These are phyloP conservation scores for Drosophila ficusphila DNA, from an alignment of 1,140 invertebrate species.

Conservation along the genomic window DNA sequence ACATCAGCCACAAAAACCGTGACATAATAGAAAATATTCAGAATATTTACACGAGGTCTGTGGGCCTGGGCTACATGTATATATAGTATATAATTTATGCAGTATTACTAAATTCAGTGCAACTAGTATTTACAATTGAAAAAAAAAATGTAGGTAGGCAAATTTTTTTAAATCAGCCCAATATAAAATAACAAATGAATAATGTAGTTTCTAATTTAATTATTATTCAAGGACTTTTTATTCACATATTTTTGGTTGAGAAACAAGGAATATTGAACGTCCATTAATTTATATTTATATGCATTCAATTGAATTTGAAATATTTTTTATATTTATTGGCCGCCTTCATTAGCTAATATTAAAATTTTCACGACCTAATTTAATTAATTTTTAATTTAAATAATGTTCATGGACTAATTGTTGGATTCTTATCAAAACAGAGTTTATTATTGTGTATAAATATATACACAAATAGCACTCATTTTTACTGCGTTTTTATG, in stretches of 20 bases:
- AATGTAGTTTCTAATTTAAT: constrained; percentile 4
- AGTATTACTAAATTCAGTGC: constrained; percentile 2
- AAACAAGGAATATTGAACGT: background rate
- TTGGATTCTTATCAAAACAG: too few relatives aligned
- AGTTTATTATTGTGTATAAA: too few relatives aligned
- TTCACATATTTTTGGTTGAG: background rate
- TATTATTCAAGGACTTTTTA: background rate
- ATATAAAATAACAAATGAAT: constrained; percentile 5
- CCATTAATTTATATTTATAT: constrained; percentile 10
- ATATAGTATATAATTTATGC: constrained; percentile 3
- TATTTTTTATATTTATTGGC: constrained; percentile 6
- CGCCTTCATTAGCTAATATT: background rate
- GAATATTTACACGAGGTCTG: background rate
- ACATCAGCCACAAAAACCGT: constrained; percentile 22
- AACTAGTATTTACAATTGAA: constrained; percentile 26
- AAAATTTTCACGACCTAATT: background rate
- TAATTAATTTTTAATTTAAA: background rate
- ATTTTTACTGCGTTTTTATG: background rate
- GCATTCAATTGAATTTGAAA: background rate
- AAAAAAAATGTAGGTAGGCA: background rate
- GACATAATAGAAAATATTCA: constrained; percentile 35
- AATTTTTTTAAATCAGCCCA: background rate
- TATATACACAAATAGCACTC: too few relatives aligned
- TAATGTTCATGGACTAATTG: background rate
- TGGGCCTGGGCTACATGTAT: background rate